A percentile compares a stretch with the other conserved stretches of the same genome.
These are phyloP conservation scores for Lordiphosa collinella DNA, from an alignment of 1,140 invertebrate species.

Conservation along the genomic window DNA sequence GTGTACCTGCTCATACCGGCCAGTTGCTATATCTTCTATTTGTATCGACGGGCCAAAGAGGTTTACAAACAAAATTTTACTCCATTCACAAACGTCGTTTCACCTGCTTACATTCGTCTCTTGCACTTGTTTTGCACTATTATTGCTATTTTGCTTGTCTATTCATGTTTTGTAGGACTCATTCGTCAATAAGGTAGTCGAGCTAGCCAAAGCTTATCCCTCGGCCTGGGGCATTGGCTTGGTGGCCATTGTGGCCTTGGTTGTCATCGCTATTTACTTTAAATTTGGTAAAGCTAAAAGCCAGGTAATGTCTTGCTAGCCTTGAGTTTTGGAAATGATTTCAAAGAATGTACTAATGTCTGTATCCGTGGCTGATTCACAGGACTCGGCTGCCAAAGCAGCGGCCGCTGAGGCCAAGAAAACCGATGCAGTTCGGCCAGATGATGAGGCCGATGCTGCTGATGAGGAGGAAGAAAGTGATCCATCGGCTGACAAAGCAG, in stretches of 20 bases:
- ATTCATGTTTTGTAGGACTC: slow-evolving; percentile 85
- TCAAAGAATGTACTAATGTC: slow-evolving; percentile 10
- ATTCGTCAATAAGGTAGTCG: slow-evolving; percentile 88
- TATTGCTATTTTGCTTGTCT: slow-evolving; percentile 35
- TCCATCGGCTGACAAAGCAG: slow-evolving; percentile 19
- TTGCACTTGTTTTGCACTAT: slow-evolving; percentile 29
- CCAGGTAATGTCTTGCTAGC: slow-evolving; percentile 65
- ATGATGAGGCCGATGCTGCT: slow-evolving; percentile 43
- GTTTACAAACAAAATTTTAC: slow-evolving; percentile 74
- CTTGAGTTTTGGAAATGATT: not conserved
- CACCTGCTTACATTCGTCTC: slow-evolving; percentile 4
- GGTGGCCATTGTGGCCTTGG: slow-evolving; percentile 81
- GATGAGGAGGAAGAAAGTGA: slow-evolving; percentile 39
- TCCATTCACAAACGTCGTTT: no score
- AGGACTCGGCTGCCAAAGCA: slow-evolving; percentile 37
- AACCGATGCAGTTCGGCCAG: slow-evolving; percentile 54
- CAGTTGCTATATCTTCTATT: slow-evolving; percentile 85
- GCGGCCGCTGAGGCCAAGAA: slow-evolving; percentile 52
- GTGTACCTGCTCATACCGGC: slow-evolving; percentile 88
- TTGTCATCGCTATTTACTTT: slow-evolving; percentile 85
- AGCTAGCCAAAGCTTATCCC: slow-evolving; percentile 92
- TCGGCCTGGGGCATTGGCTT: slow-evolving; percentile 95
- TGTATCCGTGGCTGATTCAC: not conserved
- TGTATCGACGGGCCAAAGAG: slow-evolving; percentile 84
- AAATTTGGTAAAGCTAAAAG: slow-evolving; percentile 64